Base-by-base conservation (phyloP, 1,140 invertebrate genomes). In the Telenomus remus region DNA sequence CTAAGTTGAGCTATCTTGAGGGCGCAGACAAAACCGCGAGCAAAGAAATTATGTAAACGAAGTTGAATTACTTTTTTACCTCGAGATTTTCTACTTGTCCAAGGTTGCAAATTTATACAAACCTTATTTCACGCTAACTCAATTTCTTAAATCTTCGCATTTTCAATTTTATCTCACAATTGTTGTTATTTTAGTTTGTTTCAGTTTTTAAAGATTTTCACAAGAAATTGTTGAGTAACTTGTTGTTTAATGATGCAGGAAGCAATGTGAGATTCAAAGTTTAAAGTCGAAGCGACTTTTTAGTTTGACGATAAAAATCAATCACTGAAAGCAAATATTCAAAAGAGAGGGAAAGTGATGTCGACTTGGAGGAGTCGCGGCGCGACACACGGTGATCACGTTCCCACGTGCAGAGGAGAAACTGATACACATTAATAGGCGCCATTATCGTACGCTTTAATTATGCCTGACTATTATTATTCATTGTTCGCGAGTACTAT, bases 191-290 rank as follows among this genome's bases (percentile, higher is more conserved):
- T n/a, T n/a, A n/a, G n/a, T n/a, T n/a, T n/a, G n/a, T n/a, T n/a
- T n/a, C n/a, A n/a, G n/a, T n/a, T n/a, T n/a, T n/a, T n/a, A n/a
- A n/a, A n/a, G n/a, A n/a, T n/a, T n/a, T n/a, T n/a, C n/a, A n/a
- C n/a, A n/a, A n/a, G n/a, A n/a, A n/a, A n/a, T n/a, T n/a, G n/a
- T n/a, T n/a, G n/a, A n/a, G n/a, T n/a, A n/a, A n/a, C n/a, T n/a
- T n/a, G n/a, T n/a, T n/a, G n/a, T n/a, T n/a, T n/a, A 53, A 43
- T 57, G 68, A 73, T 71, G 77, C 66, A 66, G 60, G 57, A 57
- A 42, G 71, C 75, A 63, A 43, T 78, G 66, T 66, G 76, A 78
- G 75, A 70, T 64, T 63, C 72, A 75, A 68, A 71, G 44, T 78
- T 37, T 56, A 59, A 64, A 69, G 53, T 54, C 39, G 46, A 43